These are phyloP conservation scores for Hystrix cristata DNA, from an alignment of 2,113 vertebrate genomes.

Conservation along the genomic window DNA sequence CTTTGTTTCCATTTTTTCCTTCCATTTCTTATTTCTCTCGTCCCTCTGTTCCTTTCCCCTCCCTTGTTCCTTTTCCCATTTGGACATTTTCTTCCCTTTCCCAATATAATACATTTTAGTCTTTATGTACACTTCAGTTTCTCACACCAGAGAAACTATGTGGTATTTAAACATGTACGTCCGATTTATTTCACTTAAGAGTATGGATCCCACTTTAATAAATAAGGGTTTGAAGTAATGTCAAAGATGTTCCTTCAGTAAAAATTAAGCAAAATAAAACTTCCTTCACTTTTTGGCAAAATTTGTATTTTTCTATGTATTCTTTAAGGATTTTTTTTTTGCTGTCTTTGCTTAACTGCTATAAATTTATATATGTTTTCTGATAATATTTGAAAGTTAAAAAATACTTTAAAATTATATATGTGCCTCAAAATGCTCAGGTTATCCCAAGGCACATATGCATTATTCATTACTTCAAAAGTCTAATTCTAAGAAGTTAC, in stretches of 20 bases:
- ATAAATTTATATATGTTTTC: conserved; percentile 79
- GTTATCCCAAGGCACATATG: conserved; percentile 64
- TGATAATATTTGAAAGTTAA: conserved; percentile 78
- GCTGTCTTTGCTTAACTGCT: background rate
- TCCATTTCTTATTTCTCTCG: too few relatives aligned
- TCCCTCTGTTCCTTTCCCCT: too few relatives aligned
- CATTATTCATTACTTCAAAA: conserved; percentile 75
- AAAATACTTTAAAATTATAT: conserved; percentile 73
- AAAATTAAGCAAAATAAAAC: conserved; percentile 44
- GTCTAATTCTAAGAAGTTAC: conserved; percentile 77
- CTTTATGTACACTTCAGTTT: too few relatives aligned
- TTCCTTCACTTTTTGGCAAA: conserved; percentile 40
- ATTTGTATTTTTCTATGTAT: conserved; percentile 68
- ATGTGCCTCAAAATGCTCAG: conserved; percentile 69
- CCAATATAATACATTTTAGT: too few relatives aligned
- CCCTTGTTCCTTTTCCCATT: too few relatives aligned
- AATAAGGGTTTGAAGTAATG: background rate
- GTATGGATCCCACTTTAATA: background rate
- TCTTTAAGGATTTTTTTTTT: conserved; percentile 48
- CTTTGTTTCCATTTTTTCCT: too few relatives aligned
- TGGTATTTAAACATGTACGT: too few relatives aligned
- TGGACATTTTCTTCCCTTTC: too few relatives aligned
- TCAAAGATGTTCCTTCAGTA: background rate
- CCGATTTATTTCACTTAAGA: too few relatives aligned
- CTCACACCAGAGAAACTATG: too few relatives aligned